Evolutionary conservation across 2,113 vertebrate genomes (phyloP), one percentile per base, ranked within the genome.

Genomic region (Corydoras sp.): DNA sequence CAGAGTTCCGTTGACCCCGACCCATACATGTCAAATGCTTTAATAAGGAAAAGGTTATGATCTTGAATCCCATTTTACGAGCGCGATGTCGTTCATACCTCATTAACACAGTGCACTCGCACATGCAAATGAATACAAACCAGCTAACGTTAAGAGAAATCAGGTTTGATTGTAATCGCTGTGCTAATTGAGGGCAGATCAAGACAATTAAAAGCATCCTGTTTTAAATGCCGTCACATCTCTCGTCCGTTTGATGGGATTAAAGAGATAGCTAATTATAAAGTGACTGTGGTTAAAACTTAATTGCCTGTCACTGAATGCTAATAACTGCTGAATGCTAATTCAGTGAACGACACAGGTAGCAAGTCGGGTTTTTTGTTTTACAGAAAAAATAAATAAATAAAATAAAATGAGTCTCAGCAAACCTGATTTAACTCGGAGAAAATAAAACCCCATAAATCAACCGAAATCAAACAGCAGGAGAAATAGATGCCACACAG

Each of bases 191-290:
- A 63, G 50, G 50, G 31, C 50, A 53, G 50, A 35, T 9, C n/a
- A 8, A 14, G 43, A 43, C 60, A 29, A 63, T 63, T 12, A 54
- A 62, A 71, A 9, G 11, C 60, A 9, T 18, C 15, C 12, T 9
- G 68, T 8, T 55, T 43, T 56, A 71, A 55, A 62, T 12, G 7
- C 29, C 58, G 43, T 50, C 48, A 30, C 29, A 54, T 29, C n/a
- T 31, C 29, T 15, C 48, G 68, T 61, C n/a, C 14, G 15, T 71
- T 50, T 43, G 14, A 43, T 35, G 6, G 48, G 10, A 71, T 62
- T 62, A 61, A 31, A 62, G 53, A 54, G 14, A 32, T 65, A 61
- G 9, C 31, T 49, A 30, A 72, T 72, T 72, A 32, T 65, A 72
- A 58, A 15, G 55, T 13, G 30, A 30, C 24, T 64, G 48, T 8